phyloP scores from a whole-genome alignment of 2,797 vertebrate species.

The Phrynocephalus guinanensis region DNA sequence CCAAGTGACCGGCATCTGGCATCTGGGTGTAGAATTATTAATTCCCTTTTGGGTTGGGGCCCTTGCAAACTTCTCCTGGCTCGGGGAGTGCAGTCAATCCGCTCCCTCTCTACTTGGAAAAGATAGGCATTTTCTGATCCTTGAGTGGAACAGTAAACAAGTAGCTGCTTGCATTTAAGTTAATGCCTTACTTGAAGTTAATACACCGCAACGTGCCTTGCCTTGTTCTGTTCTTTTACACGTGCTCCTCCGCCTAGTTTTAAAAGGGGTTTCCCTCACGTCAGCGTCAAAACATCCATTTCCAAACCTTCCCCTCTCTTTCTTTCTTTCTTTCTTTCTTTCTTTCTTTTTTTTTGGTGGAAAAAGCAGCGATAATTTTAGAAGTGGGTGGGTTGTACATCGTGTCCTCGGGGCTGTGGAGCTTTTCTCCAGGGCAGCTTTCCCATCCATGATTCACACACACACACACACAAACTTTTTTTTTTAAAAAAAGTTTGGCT shows the following conservation, averaged over 20 bases:
- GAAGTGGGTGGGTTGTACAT: slow-evolving; percentile 11
- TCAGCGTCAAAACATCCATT: neutral
- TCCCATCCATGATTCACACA: slow-evolving; percentile 38
- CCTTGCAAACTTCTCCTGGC: neutral
- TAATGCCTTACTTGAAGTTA: neutral
- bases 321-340: neutral
- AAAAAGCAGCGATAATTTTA: slow-evolving; percentile 33
- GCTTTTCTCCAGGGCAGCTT: slow-evolving; percentile 7
- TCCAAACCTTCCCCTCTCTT: neutral
- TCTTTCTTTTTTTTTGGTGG: neutral
- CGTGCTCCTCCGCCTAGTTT: neutral
- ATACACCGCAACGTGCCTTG: no score
- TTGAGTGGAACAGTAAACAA: neutral
- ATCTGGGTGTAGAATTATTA: no score
- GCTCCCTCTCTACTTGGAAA: neutral
- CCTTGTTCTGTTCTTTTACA: neutral
- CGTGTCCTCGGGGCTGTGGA: neutral
- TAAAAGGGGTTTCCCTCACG: neutral
- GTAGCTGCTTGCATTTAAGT: neutral
- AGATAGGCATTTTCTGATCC: neutral
- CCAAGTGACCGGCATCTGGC: no score
- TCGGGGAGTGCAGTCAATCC: neutral
- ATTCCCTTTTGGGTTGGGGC: no score
- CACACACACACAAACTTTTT: slow-evolving; percentile 5
- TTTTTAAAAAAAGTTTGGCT: neutral